A percentile compares a stretch with the other conserved stretches of the same genome.
These are phyloP conservation scores for Phacellophora camtschatica DNA, from an alignment of 30 jellyfish, hydroid and myxozoan species.

Conservation along the genomic window DNA sequence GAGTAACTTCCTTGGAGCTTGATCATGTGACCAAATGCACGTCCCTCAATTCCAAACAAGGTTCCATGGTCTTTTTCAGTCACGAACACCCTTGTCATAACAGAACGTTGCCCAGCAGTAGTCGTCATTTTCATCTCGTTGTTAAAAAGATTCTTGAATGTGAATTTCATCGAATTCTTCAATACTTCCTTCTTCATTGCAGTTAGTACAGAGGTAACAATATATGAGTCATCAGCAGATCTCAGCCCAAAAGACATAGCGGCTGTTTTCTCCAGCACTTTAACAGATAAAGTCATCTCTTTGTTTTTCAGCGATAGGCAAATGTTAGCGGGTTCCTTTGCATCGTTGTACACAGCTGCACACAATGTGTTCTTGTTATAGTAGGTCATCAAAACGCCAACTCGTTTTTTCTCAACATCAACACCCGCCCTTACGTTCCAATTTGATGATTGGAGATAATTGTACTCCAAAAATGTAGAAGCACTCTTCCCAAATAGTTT, in stretches of 20 bases:
- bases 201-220: constrained; percentile 24
- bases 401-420: not conserved
- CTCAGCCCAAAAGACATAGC: constrained; percentile 44
- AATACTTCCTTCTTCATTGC: constrained; percentile 55
- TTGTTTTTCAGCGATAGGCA: constrained; percentile 45
- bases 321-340: constrained; percentile 47
- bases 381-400: constrained; percentile 41
- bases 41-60: constrained; percentile 62
- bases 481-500: constrained; percentile 69
- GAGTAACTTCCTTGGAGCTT: constrained; percentile 66
- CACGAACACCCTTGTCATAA: constrained; percentile 36
- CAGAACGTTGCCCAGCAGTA: constrained; percentile 27
- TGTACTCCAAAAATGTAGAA: constrained; percentile 49
- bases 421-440: constrained; percentile 49
- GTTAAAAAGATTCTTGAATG: constrained; percentile 55
- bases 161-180: constrained; percentile 47
- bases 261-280: constrained; percentile 67
- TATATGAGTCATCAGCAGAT: constrained; percentile 28
- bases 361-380: constrained; percentile 23
- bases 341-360: constrained; percentile 38
- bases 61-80: not conserved
- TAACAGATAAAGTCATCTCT: constrained; percentile 28
- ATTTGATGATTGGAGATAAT: constrained; percentile 44
- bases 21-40: constrained; percentile 34
- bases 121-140: constrained; percentile 57